Base-by-base conservation (phyloP, 2,797 vertebrate genomes). In the Mergus octosetaceus region DNA sequence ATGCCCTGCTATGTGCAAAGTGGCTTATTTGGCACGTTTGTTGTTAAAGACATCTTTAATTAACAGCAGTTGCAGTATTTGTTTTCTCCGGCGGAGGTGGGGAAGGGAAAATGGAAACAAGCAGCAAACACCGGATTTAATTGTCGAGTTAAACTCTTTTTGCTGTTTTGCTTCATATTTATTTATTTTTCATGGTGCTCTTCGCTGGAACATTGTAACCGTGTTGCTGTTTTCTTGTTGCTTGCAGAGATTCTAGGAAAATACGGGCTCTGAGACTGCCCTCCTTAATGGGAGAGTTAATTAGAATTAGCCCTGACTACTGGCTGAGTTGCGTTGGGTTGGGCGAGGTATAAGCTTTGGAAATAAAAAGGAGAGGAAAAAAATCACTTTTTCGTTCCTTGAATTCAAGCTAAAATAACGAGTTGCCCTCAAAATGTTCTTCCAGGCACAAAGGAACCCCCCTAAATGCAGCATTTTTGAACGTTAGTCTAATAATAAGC, bases 1-100 rank as follows among this genome's bases (percentile, higher is more conserved):
- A 57, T 82, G 51, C 51, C 81, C 89, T 11, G 51, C 49, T 92
- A 82, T 85, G 88, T 75, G 73, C 45, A 28, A 66, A 81, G 75
- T 90, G 80, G 34, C 68, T 90, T 89, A 57, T 95, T 96, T 88
- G 83, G 85, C 87, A 86, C 51, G 83, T 87, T 82, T 75, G n/a
- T 66, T 89, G 92, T 93, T 93, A 82, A 93, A 90, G 94, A 77
- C 89, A 80, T 88, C 70, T 68, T 95, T 96, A 96, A 96, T 97
- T 96, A 95, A 83, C 91, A 56, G 89, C 39, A 43, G 54, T 72
- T 61, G 72, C 62, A 77, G 75, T 28, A 58, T 96, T 96, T 97
- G 65, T 95, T 94, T 97, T 53, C 78, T 78, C 75, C 54, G 58
- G 17, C 51, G 69, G 83, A 60, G 47, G 60, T 76, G 71, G 45